These are phyloP conservation scores for Pristiophorus japonicus DNA, from an alignment of 2,113 vertebrate species.

Conservation along the genomic window DNA sequence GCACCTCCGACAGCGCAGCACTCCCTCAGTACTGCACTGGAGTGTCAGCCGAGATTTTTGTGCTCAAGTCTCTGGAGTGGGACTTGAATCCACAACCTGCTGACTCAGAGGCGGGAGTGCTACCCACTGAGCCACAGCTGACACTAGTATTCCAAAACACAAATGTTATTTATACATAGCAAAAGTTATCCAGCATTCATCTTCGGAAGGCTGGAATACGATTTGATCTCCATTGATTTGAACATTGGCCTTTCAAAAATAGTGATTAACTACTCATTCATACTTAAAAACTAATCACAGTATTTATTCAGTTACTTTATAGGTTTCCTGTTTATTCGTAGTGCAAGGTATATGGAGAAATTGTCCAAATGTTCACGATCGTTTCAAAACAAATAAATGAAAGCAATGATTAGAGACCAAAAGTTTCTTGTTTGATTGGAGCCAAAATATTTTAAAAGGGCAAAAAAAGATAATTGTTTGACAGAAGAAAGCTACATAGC, in stretches of 20 bases:
- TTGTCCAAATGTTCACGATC: not conserved
- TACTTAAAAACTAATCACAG: not conserved
- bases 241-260: not conserved
- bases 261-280: not conserved
- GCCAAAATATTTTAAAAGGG: not conserved
- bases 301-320: not conserved
- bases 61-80: no score
- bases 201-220: not conserved
- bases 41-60: no score
- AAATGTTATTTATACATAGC: not conserved
- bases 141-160: not conserved
- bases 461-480: not conserved
- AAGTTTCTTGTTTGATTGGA: not conserved
- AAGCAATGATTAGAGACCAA: not conserved
- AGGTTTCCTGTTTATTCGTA: not conserved
- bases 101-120: no score
- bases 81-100: no score
- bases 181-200: not conserved
- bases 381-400: not conserved
- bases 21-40: no score
- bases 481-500: not conserved
- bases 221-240: not conserved
- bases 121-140: no score
- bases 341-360: not conserved
- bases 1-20: no score